Conservation (phyloP, 1,140 invertebrate genomes). For the Hylaeus anthracinus region DNA sequence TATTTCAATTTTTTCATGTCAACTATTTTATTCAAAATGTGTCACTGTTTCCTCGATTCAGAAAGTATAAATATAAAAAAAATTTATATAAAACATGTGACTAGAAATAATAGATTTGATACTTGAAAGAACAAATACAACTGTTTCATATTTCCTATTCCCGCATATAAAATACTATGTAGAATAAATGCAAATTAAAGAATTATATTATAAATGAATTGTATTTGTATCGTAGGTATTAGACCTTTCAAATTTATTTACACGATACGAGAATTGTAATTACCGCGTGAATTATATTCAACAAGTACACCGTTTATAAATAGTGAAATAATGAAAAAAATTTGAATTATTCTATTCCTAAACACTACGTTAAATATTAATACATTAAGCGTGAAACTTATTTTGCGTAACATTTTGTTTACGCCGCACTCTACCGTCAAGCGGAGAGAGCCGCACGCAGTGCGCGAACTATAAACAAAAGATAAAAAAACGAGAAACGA, state of each 20-base stretch:
- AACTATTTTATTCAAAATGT: not conserved
- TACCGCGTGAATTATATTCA: constrained; percentile 5
- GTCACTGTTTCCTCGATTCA: not conserved
- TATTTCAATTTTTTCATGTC: not conserved
- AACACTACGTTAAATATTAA: too few relatives aligned
- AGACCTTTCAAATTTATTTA: not conserved
- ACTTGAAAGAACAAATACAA: not conserved
- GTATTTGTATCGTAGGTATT: not conserved
- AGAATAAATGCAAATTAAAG: not conserved
- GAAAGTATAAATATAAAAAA: not conserved
- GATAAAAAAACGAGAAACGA: too few relatives aligned
- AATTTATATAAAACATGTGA: too few relatives aligned
- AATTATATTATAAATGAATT: not conserved
- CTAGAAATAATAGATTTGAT: not conserved
- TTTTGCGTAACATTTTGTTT: too few relatives aligned
- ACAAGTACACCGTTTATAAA: not conserved
- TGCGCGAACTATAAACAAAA: too few relatives aligned
- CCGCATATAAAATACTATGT: not conserved
- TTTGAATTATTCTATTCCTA: not conserved
- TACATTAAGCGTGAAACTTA: too few relatives aligned
- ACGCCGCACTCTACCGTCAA: too few relatives aligned
- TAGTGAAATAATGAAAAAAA: not conserved
- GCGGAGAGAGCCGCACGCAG: too few relatives aligned
- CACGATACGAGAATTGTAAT: not conserved
- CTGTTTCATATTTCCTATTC: not conserved